Evolutionary conservation across 2,113 vertebrate genomes (phyloP).

Genomic region (Paracyprichromis sp.): DNA sequence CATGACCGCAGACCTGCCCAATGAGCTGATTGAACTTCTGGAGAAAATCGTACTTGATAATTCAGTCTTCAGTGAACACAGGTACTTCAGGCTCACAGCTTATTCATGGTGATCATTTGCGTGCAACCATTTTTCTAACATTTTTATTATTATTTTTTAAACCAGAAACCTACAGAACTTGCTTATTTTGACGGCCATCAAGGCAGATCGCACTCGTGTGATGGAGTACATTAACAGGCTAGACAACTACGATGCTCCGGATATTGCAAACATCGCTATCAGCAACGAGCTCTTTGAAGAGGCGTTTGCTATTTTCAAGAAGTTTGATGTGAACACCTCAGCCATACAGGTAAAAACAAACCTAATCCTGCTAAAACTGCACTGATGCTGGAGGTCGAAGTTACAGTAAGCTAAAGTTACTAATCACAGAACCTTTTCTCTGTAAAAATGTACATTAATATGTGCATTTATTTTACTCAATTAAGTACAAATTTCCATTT

Average conservation of each 20-base stretch:
- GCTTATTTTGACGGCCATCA: constrained; percentile 88
- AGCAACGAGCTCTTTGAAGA: constrained; percentile 90
- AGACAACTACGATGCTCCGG: constrained; percentile 88
- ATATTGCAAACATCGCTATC: constrained; percentile 88
- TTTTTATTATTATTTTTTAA: not conserved
- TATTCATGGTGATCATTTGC: not conserved
- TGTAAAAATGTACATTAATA: not conserved
- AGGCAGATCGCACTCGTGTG: constrained; percentile 84
- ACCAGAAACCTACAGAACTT: constrained; percentile 90
- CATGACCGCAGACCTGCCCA: constrained; percentile 89
- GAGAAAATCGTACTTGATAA: constrained; percentile 93
- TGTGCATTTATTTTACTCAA: not conserved
- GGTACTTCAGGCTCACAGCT: constrained; percentile 53
- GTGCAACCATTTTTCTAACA: not conserved
- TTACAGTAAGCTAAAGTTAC: not conserved
- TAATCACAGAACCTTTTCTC: not conserved
- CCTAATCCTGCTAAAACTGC: not conserved
- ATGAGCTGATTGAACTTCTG: constrained; percentile 85
- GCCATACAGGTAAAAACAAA: constrained; percentile 79
- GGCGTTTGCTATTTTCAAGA: constrained; percentile 87
- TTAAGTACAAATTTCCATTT: not conserved
- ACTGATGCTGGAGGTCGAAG: not conserved
- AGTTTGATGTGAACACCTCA: constrained; percentile 89
- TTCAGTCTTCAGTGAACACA: constrained; percentile 89
- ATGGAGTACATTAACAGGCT: constrained; percentile 90